Evolutionary conservation across 2,888 invertebrate genomes (phyloP).

Genomic region (Apamea sordens): DNA sequence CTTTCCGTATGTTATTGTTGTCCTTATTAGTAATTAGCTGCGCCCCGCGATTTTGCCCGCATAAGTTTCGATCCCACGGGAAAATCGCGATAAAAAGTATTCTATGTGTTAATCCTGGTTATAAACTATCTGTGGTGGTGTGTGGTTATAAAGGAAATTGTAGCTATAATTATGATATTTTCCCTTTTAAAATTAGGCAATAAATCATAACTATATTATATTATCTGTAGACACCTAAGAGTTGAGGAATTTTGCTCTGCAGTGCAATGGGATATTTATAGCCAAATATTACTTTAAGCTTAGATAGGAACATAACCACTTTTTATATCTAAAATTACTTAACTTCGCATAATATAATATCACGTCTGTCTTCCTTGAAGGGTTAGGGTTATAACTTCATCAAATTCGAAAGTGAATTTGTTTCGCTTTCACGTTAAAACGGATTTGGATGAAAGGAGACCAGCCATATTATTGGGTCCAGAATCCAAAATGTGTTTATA

Average conservation of each 20-base stretch:
- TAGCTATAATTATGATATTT: background rate
- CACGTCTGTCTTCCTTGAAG: background rate
- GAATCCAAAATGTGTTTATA: too few species aligned
- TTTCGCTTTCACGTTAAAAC: too few species aligned
- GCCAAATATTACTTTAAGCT: background rate
- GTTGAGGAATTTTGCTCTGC: background rate
- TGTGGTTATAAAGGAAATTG: background rate
- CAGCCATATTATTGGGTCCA: too few species aligned
- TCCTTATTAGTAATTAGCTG: background rate
- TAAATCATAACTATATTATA: background rate
- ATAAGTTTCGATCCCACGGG: too few species aligned
- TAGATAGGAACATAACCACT: background rate
- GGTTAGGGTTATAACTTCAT: background rate
- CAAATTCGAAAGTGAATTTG: too few species aligned
- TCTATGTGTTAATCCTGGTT: too few species aligned
- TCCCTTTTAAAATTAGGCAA: background rate
- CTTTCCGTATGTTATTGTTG: background rate
- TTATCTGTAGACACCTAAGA: background rate
- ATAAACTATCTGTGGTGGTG: too few species aligned
- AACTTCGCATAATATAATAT: background rate
- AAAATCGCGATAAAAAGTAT: too few species aligned
- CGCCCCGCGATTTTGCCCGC: too few species aligned
- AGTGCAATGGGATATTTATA: background rate
- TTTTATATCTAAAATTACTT: background rate
- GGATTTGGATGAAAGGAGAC: too few species aligned